Conservation (phyloP, 2,113 vertebrate species). For the Chaenogobius annularis region DNA sequence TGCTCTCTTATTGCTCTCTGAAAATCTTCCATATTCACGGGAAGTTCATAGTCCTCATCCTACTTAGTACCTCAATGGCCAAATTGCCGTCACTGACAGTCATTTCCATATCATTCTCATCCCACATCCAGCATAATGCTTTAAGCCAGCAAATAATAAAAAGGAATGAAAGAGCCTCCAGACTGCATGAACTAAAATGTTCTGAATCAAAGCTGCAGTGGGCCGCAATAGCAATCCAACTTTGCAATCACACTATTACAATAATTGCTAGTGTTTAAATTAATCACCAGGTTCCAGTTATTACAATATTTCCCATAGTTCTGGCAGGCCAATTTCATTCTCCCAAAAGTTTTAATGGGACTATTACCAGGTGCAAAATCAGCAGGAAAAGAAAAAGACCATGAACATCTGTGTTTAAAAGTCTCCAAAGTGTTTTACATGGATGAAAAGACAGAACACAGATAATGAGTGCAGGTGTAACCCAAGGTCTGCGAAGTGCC, state of each 20-base stretch:
- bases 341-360: slow-evolving; percentile 46
- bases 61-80: too few species aligned
- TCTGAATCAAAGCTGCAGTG: background rate
- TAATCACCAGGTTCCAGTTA: background rate
- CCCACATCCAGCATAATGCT: background rate
- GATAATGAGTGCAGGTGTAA: slow-evolving; percentile 15
- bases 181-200: background rate
- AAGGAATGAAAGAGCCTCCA: background rate
- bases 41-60: too few species aligned
- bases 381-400: slow-evolving; percentile 30
- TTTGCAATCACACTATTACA: background rate
- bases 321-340: slow-evolving; percentile 13
- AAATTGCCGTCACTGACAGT: background rate
- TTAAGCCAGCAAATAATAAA: background rate
- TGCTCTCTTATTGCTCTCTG: too few species aligned
- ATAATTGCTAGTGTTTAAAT: slow-evolving; percentile 1
- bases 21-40: too few species aligned
- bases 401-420: slow-evolving; percentile 17
- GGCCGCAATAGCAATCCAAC: background rate
- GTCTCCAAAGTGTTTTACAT: slow-evolving; percentile 22
- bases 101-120: background rate
- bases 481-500: slow-evolving; percentile 5
- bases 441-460: slow-evolving; percentile 29
- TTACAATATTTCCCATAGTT: slow-evolving; percentile 2
- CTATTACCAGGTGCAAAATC: slow-evolving; percentile 43